Percentiles rank a stretch among this genome's conserved stretches.
phyloP scores from a whole-genome alignment of 2,797 vertebrate species.

The Syndactyla subalaris region DNA sequence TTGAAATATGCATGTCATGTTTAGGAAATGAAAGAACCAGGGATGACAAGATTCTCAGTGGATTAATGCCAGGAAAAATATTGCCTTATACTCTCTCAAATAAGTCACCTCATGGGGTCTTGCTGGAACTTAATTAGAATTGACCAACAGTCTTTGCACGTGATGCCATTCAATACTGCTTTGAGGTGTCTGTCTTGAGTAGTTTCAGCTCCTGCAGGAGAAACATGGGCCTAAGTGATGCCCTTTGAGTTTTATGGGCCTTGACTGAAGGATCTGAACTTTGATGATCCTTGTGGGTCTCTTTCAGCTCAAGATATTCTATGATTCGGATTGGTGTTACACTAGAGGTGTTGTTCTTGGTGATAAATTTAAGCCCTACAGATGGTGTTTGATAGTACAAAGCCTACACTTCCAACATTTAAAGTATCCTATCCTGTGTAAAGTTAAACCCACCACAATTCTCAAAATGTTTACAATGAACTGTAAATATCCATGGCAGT shows the following conservation, averaged over 20 bases:
- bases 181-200: background rate
- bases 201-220: background rate
- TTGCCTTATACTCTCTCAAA: background rate
- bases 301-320: background rate
- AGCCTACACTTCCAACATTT: background rate
- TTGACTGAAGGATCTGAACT: background rate
- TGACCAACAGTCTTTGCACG: background rate
- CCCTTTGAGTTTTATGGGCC: background rate
- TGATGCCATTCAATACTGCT: background rate
- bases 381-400: background rate
- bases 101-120: background rate
- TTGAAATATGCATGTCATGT: slow-evolving; percentile 16
- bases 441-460: background rate
- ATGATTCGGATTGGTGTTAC: background rate
- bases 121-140: background rate
- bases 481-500: background rate
- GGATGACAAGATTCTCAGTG: background rate
- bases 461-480: background rate
- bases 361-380: background rate
- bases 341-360: background rate
- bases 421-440: background rate
- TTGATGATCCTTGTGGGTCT: background rate
- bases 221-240: background rate
- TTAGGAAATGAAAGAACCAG: slow-evolving; percentile 7
- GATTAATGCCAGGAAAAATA: background rate